Evolutionary conservation across 2,113 vertebrate genomes (phyloP), one percentile per base, ranked within the genome.

Genomic region (Macrotis lagotis): DNA sequence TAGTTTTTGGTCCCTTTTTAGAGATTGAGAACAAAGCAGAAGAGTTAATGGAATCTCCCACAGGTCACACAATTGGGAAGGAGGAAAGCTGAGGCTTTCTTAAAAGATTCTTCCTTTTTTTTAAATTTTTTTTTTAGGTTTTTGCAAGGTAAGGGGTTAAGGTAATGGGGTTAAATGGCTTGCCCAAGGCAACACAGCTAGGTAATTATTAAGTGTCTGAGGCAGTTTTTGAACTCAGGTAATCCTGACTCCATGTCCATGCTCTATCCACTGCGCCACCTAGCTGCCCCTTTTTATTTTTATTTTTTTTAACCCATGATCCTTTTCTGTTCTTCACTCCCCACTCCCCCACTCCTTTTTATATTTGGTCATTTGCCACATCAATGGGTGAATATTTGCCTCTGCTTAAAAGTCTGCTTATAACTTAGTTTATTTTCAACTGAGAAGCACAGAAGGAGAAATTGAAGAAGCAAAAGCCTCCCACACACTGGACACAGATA

Each of bases 401-500:
- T 89, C 91, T 0, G 0, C 90, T 88, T 11, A 48, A 94, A 90
- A 47, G 88, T 91, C 89, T 49, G 25, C 44, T 31, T 92, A 93
- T 91, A 93, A 48, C 51, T 51, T 25, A 88, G 94, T 91, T 94
- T 91, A 89, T 93, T 95, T 92, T 93, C 93, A 83, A 88, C 91
- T 92, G 44, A 93, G 88, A 66, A 48, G 16, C 93, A 31, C 0
- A 10, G 90, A 88, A 95, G 51, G 93, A 97, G 48, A 89, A 90
- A 94, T 44, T 66, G 48, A 94, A 96, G 95, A 97, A 89, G 91
- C 90, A 95, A 95, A 97, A 93, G 89, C 92, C 89, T 97, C 97
- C 97, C 53, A 97, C 97, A 91, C 94, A 83, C 95, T 95, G 97
- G 97, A 91, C 97, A 95, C 90, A 90, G 90, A 59, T 96, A 94